Percentiles rank a stretch among this genome's conserved stretches.
phyloP scores from a whole-genome alignment of 2,797 vertebrate genomes.

The Mastacembelus armatus region DNA sequence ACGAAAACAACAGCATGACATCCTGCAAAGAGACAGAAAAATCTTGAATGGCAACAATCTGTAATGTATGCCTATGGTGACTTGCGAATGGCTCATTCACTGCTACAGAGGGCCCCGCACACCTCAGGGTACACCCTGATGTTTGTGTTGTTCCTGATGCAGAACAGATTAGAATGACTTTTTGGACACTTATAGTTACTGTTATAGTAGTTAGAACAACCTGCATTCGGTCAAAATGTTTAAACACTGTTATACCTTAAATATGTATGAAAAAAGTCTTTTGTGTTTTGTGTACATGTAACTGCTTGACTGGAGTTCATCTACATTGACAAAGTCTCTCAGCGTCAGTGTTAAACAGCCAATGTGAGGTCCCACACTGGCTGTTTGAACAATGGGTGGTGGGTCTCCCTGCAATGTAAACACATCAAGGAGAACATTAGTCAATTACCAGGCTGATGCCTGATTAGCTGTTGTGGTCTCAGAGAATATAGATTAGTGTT shows the following conservation, averaged over 20 bases:
- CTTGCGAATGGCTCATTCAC: constrained; percentile 46
- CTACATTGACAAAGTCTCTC: constrained; percentile 8
- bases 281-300: background rate
- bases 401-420: constrained; percentile 35
- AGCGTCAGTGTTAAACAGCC: constrained; percentile 36
- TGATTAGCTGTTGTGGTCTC: constrained; percentile 44
- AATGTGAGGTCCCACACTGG: constrained; percentile 26
- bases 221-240: constrained; percentile 36
- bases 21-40: constrained; percentile 60
- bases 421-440: constrained; percentile 26
- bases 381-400: constrained; percentile 41
- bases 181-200: constrained; percentile 11
- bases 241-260: constrained; percentile 21
- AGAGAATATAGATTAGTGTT: constrained; percentile 23
- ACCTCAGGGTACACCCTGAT: constrained; percentile 38
- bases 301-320: constrained; percentile 14
- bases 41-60: constrained; percentile 52
- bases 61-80: constrained; percentile 58
- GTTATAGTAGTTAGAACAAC: constrained; percentile 13
- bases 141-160: constrained; percentile 67
- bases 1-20: constrained; percentile 53
- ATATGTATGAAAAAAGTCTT: background rate
- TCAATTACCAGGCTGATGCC: constrained; percentile 34
- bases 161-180: constrained; percentile 61
- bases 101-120: constrained; percentile 24